Percentiles rank a stretch among this genome's conserved stretches.
Evolutionary conservation across 2,113 vertebrate genomes (phyloP).

Genomic region (Ptychochromis oligacanthus): DNA sequence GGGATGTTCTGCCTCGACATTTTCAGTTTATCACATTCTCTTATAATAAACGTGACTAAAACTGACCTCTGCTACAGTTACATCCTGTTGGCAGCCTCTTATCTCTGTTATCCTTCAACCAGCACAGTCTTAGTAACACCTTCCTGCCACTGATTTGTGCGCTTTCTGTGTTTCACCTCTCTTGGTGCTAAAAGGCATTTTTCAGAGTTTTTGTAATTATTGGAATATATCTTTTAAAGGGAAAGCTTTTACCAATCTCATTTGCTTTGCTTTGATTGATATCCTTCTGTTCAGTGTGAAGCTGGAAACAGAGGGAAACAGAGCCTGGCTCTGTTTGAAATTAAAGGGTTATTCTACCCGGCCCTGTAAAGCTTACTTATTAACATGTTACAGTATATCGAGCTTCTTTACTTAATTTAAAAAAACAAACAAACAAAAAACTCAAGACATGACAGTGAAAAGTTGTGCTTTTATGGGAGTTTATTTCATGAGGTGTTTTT

Average conservation of each 20-base stretch:
- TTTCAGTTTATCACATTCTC: conserved; percentile 28
- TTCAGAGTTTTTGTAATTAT: not conserved
- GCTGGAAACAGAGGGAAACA: not conserved
- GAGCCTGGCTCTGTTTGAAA: not conserved
- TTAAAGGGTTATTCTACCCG: not conserved
- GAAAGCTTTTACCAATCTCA: not conserved
- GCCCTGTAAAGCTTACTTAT: not conserved
- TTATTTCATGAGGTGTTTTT: not conserved
- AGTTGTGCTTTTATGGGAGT: not conserved
- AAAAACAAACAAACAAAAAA: not conserved
- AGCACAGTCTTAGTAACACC: not conserved
- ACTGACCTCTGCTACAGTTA: not conserved
- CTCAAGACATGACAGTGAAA: not conserved
- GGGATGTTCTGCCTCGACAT: not conserved
- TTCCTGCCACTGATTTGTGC: conserved; percentile 9
- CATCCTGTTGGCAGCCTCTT: conserved; percentile 36
- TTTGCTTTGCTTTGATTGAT: not conserved
- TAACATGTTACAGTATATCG: not conserved
- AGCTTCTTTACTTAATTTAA: not conserved
- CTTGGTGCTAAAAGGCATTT: not conserved
- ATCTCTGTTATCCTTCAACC: conserved; percentile 62
- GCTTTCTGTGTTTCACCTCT: not conserved
- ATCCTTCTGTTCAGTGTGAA: not conserved
- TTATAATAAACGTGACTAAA: not conserved
- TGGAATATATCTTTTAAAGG: not conserved